phyloP scores from a whole-genome alignment of 2,888 invertebrate species.

The Carcina quercana region DNA sequence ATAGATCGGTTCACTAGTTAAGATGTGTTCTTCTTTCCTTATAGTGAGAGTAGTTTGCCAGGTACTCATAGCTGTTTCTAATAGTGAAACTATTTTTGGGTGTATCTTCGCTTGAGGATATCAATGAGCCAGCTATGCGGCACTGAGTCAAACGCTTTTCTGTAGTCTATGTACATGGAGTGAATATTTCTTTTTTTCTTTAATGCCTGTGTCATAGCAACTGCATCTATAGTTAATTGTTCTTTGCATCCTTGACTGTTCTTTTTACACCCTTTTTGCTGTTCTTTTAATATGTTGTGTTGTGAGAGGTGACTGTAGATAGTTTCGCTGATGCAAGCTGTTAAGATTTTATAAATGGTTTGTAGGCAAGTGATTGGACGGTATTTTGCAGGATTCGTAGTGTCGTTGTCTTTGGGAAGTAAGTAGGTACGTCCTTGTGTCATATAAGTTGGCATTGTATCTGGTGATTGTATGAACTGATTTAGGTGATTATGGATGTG shows the following conservation, averaged over 20 bases:
- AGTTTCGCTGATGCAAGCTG: constrained; percentile 10
- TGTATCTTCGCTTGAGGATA: constrained; percentile 13
- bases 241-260: constrained; percentile 4
- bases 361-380: constrained; percentile 20
- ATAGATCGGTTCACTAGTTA: constrained; percentile 9
- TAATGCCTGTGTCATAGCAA: constrained; percentile 7
- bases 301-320: constrained; percentile 2
- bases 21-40: background rate
- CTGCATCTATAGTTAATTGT: constrained; percentile 9
- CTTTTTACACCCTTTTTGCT: constrained; percentile 4
- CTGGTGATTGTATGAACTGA: background rate
- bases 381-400: constrained; percentile 13
- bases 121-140: constrained; percentile 19
- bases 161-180: constrained; percentile 18
- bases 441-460: constrained; percentile 9
- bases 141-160: constrained; percentile 20
- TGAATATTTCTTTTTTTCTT: constrained; percentile 10
- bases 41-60: constrained; percentile 12
- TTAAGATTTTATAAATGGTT: constrained; percentile 18
- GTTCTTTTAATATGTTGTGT: constrained; percentile 1
- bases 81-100: constrained; percentile 8
- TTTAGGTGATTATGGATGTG: constrained; percentile 9
- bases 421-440: constrained; percentile 14
- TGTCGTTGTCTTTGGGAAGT: constrained; percentile 10
- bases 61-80: constrained; percentile 6